Percentiles rank a stretch among this genome's conserved stretches.
Conservation (phyloP, 23 tunicate genomes). For the Trididemnum miniatum region DNA sequence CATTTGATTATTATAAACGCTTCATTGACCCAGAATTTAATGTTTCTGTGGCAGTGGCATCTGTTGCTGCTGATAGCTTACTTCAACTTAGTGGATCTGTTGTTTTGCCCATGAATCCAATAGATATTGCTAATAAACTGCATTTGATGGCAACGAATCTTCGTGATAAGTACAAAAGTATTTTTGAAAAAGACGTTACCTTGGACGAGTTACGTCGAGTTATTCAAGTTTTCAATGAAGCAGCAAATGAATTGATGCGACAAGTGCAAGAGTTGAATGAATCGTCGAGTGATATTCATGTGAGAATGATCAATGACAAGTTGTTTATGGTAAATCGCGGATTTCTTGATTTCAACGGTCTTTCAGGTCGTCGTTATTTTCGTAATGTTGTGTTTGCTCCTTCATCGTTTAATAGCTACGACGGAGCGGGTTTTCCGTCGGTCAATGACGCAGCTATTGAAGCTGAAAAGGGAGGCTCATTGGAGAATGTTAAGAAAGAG, state of each 20-base stretch:
- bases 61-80: constrained; percentile 42
- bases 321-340: constrained; percentile 58
- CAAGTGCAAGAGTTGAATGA: constrained; percentile 12
- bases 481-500: constrained; percentile 73
- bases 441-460: constrained; percentile 58
- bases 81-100: constrained; percentile 28
- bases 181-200: constrained; percentile 35
- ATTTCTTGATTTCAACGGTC: constrained; percentile 75
- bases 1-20: constrained; percentile 71
- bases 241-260: constrained; percentile 15
- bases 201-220: constrained; percentile 21
- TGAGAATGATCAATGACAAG: constrained; percentile 73
- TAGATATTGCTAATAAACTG: constrained; percentile 58
- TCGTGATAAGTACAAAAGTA: constrained; percentile 12
- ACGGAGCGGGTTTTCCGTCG: constrained; percentile 82
- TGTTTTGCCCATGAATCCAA: constrained; percentile 57
- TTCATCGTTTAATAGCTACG: constrained; percentile 42
- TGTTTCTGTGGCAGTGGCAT: constrained; percentile 57
- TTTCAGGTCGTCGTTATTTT: constrained; percentile 48
- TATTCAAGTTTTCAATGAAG: constrained; percentile 15
- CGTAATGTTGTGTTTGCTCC: constrained; percentile 91
- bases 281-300: constrained; percentile 27
- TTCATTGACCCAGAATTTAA: constrained; percentile 72
- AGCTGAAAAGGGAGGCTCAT: constrained; percentile 41
- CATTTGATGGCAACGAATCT: constrained; percentile 23